Evolutionary conservation across 2,888 invertebrate species (phyloP).

Genomic region (Drosophila mercatorum): DNA sequence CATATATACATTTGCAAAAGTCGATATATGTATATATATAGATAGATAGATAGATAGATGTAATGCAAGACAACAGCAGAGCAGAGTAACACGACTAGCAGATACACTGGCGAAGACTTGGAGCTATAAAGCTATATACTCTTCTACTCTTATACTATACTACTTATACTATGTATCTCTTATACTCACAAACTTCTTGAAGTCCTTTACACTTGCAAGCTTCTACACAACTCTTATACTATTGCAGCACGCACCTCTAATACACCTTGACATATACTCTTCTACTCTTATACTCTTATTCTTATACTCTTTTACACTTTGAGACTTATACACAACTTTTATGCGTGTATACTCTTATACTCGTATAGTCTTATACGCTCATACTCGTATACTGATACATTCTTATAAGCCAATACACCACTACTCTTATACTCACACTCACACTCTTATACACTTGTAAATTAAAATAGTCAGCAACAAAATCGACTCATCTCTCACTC

Average conservation of each 20-base stretch:
- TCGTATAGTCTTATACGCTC: neutral
- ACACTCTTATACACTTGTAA: no score
- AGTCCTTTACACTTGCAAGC: no score
- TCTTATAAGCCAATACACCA: neutral
- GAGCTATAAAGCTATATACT: neutral
- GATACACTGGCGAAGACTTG: neutral
- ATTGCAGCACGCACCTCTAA: neutral
- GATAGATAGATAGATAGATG: neutral
- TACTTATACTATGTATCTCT: neutral
- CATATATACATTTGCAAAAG: neutral
- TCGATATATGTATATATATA: neutral
- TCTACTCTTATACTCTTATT: neutral
- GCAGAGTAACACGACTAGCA: no score
- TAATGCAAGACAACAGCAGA: neutral
- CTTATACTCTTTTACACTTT: neutral
- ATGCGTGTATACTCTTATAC: neutral
- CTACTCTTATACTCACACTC: neutral
- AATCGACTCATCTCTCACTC: no score
- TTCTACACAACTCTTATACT: no score
- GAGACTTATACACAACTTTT: neutral
- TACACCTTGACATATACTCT: neutral
- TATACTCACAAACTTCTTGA: neutral
- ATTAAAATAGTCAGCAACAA: no score
- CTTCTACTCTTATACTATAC: neutral
- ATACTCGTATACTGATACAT: neutral